Evolutionary conservation across 1,140 invertebrate species (phyloP), one percentile per base, ranked within the genome.

Genomic region (Bombus confusus): DNA sequence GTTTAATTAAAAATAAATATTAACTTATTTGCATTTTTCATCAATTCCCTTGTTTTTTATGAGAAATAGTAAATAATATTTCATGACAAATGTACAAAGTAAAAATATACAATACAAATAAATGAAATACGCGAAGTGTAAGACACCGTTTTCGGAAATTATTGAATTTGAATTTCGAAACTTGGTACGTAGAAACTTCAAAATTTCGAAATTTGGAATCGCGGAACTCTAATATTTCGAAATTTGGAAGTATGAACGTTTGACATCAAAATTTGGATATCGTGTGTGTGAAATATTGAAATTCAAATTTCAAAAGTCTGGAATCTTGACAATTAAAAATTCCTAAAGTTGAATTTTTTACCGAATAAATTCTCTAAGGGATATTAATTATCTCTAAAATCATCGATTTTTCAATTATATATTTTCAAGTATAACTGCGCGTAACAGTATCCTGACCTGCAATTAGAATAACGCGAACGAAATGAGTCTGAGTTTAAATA

Each of bases 221-320:
- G 18, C 47, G 47, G 5, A 22, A 52, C 5, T 22, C 18, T 6
- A 52, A 6, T 2, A 22, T 52, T 52, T 22, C 0, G 47, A 52
- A 52, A 18, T 18, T 6, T 52, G 1, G 5, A 18, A 52, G 0
- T 52, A 18, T 0, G 18, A 6, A 18, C 6, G 6, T 8, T 22
- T 8, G 0, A 8, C 47, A 18, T 47, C 15, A 47, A 47, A 22
- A 22, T 22, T 18, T 3, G 1, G 2, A 2, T 0, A 8, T 52
- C 18, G 0, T 0, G 47, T 2, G 47, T 22, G 47, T 8, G 47
- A 52, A 52, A 8, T 8, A 52, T 52, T 3, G 47, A 52, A 22
- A 8, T 3, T 52, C 6, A 22, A 8, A 22, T 52, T 52, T 6
- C 6, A 52, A 22, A 22, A 52, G 6, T 22, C 18, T 22, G 47